phyloP scores from a whole-genome alignment of 2,113 vertebrate species.

The Pterocles orientalis region DNA sequence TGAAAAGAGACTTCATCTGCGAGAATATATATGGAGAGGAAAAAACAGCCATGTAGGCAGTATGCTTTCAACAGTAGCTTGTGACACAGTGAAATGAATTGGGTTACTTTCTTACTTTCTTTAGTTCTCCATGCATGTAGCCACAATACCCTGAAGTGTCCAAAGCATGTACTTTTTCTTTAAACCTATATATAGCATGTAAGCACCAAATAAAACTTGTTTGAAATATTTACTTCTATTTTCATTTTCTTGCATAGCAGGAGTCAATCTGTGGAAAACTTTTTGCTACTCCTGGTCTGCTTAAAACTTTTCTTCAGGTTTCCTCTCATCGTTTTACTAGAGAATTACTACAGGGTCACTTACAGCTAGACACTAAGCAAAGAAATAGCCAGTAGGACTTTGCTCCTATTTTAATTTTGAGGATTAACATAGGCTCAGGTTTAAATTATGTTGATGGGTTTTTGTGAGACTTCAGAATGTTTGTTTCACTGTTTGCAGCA shows the following conservation, averaged over 20 bases:
- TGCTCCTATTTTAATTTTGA: neutral
- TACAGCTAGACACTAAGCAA: neutral
- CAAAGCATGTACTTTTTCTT: slow-evolving; percentile 75
- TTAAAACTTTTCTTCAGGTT: neutral
- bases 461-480: neutral
- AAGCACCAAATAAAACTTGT: slow-evolving; percentile 80
- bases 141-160: slow-evolving; percentile 74
- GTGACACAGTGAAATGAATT: slow-evolving; percentile 61
- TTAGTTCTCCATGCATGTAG: slow-evolving; percentile 76
- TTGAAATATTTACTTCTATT: slow-evolving; percentile 63
- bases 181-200: slow-evolving; percentile 76
- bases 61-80: slow-evolving; percentile 55
- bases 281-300: neutral
- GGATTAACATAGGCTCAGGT: neutral
- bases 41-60: slow-evolving; percentile 45
- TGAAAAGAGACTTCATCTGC: slow-evolving; percentile 32
- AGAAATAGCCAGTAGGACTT: neutral
- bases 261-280: neutral
- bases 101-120: slow-evolving; percentile 53
- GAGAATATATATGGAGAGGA: neutral
- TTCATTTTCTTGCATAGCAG: slow-evolving; percentile 18
- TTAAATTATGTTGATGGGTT: neutral
- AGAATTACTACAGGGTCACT: neutral
- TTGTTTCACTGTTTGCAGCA: neutral
- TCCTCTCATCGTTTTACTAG: neutral